Percentiles rank a stretch among this genome's conserved stretches.
Conservation (phyloP, 2,888 invertebrate genomes). For the Trichopria drosophilae region DNA sequence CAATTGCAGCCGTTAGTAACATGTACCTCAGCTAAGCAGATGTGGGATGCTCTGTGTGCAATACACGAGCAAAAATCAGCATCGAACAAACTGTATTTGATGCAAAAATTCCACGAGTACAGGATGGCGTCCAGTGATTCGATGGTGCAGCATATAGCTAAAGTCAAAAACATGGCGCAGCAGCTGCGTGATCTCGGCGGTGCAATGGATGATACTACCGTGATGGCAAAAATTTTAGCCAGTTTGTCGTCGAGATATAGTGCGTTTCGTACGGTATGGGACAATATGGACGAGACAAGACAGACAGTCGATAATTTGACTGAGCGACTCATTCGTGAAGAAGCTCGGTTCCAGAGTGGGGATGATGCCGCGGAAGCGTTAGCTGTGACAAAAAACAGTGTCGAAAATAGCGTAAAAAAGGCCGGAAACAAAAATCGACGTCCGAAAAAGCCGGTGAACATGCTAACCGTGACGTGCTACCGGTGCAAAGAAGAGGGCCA, state of each 20-base stretch:
- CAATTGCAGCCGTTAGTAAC: slow-evolving; percentile 28
- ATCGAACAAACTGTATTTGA: too few species aligned
- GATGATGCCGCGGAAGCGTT: slow-evolving; percentile 17
- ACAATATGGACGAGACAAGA: slow-evolving; percentile 3
- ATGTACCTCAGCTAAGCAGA: slow-evolving; percentile 26
- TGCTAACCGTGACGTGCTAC: slow-evolving; percentile 23
- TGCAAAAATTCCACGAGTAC: too few species aligned
- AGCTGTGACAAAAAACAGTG: not conserved
- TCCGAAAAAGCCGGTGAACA: too few species aligned
- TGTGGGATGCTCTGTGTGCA: slow-evolving; percentile 27
- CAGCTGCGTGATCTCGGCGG: slow-evolving; percentile 16
- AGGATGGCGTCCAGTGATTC: slow-evolving; percentile 28
- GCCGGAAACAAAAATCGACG: slow-evolving; percentile 5
- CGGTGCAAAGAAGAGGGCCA: slow-evolving; percentile 24
- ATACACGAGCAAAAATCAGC: too few species aligned
- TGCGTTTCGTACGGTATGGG: slow-evolving; percentile 29
- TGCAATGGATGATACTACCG: slow-evolving; percentile 9
- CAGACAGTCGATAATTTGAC: slow-evolving; percentile 24
- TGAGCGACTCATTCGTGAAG: slow-evolving; percentile 25
- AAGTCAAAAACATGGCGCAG: slow-evolving; percentile 29
- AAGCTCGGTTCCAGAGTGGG: slow-evolving; percentile 1
- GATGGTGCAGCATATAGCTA: slow-evolving; percentile 26
- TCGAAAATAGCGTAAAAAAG: not conserved
- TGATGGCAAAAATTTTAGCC: slow-evolving; percentile 30
- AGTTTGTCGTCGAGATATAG: slow-evolving; percentile 23